A percentile compares a stretch with the other conserved stretches of the same genome.
Conservation (phyloP, 2,888 invertebrate genomes). For the Sesia bembeciformis region DNA sequence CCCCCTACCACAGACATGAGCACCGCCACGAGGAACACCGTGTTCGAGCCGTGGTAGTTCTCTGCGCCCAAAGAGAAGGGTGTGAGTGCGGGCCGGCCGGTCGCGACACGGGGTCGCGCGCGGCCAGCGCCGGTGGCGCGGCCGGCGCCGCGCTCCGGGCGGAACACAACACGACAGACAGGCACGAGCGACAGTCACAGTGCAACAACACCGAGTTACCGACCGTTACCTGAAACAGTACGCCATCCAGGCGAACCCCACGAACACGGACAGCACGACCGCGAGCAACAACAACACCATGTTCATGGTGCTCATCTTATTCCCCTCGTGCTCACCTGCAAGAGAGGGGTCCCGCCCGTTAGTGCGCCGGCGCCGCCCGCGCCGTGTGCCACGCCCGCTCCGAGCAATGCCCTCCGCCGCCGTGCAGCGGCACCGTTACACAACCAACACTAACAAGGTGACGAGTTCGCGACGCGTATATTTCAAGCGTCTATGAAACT, state of each 20-base stretch:
- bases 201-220: slow-evolving; percentile 69
- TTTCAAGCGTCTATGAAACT: background rate
- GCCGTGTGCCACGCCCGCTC: slow-evolving; percentile 31
- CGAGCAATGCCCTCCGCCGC: slow-evolving; percentile 47
- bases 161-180: slow-evolving; percentile 44
- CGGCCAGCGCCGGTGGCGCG: slow-evolving; percentile 32
- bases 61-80: slow-evolving; percentile 79
- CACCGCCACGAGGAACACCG: slow-evolving; percentile 97
- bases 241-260: slow-evolving; percentile 95
- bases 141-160: slow-evolving; percentile 39
- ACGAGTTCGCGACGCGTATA: background rate
- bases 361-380: slow-evolving; percentile 67
- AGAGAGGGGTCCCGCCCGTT: slow-evolving; percentile 71
- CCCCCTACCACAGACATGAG: slow-evolving; percentile 99
- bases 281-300: slow-evolving; percentile 95
- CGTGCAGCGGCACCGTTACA: background rate
- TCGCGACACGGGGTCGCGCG: slow-evolving; percentile 17
- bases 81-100: slow-evolving; percentile 8
- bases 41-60: slow-evolving; percentile 98
- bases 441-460: background rate
- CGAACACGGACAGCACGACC: slow-evolving; percentile 95
- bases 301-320: slow-evolving; percentile 90
- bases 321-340: slow-evolving; percentile 83
- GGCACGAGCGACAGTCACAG: slow-evolving; percentile 59
- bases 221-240: slow-evolving; percentile 92